These are phyloP conservation scores for Eudasyphora cyanicolor DNA, from an alignment of 2,888 invertebrate genomes.

Conservation along the genomic window DNA sequence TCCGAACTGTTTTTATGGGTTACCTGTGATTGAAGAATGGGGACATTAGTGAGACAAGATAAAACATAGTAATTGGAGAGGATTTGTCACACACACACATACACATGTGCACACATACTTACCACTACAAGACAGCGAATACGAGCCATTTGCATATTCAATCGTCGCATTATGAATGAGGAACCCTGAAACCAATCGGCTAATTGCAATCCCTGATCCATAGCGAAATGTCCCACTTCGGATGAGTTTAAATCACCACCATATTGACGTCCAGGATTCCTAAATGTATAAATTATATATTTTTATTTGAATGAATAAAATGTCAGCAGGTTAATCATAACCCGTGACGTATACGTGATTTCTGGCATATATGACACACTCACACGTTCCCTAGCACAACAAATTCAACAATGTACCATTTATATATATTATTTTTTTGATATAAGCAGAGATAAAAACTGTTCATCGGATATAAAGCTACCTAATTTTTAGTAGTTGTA, in stretches of 20 bases:
- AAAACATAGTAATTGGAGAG: background rate
- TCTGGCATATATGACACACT: background rate
- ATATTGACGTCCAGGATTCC: constrained; percentile 82
- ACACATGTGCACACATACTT: constrained; percentile 68
- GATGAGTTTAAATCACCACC: constrained; percentile 81
- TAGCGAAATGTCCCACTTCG: constrained; percentile 81
- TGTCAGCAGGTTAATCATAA: no score
- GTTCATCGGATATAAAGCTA: no score
- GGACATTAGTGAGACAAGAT: background rate
- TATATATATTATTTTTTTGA: no score
- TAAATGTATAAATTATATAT: constrained; percentile 65
- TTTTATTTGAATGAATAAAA: background rate
- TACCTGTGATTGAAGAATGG: constrained; percentile 74
- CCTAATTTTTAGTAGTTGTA: no score
- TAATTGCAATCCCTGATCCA: constrained; percentile 73
- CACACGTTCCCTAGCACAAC: no score
- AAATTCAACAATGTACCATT: no score
- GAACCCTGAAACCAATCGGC: constrained; percentile 73
- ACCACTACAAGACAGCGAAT: constrained; percentile 83
- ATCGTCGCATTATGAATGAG: constrained; percentile 77
- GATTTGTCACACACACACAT: background rate
- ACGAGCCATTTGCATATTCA: constrained; percentile 82
- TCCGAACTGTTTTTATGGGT: constrained; percentile 79
- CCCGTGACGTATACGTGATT: no score
- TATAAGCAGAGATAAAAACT: no score